Percentiles rank a stretch among this genome's conserved stretches.
Evolutionary conservation across 2,888 invertebrate genomes (phyloP).

Genomic region (Xylophagus ater): DNA sequence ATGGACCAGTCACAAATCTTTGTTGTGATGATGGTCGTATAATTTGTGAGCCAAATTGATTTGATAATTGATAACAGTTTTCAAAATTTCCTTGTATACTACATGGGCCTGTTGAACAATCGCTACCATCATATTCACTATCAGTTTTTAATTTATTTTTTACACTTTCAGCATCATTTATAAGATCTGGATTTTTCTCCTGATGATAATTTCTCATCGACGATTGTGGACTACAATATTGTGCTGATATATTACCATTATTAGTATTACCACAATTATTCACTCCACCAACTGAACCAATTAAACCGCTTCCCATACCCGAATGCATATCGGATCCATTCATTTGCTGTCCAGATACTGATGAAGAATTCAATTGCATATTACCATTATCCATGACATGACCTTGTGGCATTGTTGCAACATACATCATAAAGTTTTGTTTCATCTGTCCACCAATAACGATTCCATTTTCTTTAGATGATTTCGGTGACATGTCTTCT

Average conservation of each 20-base stretch:
- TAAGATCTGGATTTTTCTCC: conserved; percentile 69
- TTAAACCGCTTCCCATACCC: background rate
- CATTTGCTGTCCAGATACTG: conserved; percentile 18
- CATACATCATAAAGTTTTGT: conserved; percentile 35
- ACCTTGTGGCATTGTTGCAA: conserved; percentile 24
- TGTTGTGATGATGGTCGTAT: conserved; percentile 37
- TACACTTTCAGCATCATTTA: conserved; percentile 62
- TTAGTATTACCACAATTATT: too few species aligned
- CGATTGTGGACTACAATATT: conserved; percentile 46
- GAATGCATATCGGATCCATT: conserved; percentile 1
- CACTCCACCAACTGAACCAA: too few species aligned
- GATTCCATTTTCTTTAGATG: conserved; percentile 26
- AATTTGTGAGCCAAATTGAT: conserved; percentile 45
- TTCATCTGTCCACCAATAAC: conserved; percentile 33
- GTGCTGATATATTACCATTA: conserved; percentile 35
- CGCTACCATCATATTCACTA: conserved; percentile 36
- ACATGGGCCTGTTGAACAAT: conserved; percentile 29
- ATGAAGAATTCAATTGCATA: conserved; percentile 19
- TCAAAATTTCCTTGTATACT: conserved; percentile 28
- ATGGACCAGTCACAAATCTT: conserved; percentile 24
- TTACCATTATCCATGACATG: conserved; percentile 23
- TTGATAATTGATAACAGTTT: conserved; percentile 38
- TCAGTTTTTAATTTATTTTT: conserved; percentile 39
- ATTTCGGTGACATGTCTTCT: conserved; percentile 29
- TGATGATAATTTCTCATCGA: conserved; percentile 41